Conservation (phyloP, 2,113 vertebrate species). For the Psittacula cyanocephala region DNA sequence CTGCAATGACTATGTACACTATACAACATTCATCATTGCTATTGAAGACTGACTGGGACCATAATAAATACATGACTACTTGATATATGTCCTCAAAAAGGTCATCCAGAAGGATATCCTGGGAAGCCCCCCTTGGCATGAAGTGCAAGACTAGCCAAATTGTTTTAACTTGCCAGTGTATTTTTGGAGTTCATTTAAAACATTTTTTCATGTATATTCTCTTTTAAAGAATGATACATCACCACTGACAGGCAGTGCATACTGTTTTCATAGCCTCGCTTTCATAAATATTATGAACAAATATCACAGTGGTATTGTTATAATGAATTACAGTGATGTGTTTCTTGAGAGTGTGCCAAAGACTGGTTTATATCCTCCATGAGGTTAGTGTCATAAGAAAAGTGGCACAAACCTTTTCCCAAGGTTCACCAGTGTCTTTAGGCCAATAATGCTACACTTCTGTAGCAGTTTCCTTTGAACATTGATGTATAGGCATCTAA, state of each 20-base stretch:
- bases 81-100: constrained; percentile 41
- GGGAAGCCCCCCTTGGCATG: constrained; percentile 15
- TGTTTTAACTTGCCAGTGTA: constrained; percentile 6
- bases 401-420: constrained; percentile 67
- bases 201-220: constrained; percentile 40
- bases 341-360: constrained; percentile 74
- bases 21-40: constrained; percentile 27
- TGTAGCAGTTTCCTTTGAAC: constrained; percentile 14
- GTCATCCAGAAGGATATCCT: constrained; percentile 33
- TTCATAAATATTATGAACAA: constrained; percentile 78
- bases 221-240: constrained; percentile 70
- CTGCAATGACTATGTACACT: not conserved
- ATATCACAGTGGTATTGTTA: constrained; percentile 73
- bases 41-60: constrained; percentile 10
- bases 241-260: constrained; percentile 59
- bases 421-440: constrained; percentile 65
- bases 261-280: constrained; percentile 72
- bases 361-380: constrained; percentile 74
- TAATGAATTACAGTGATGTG: constrained; percentile 74
- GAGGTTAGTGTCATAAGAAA: constrained; percentile 73
- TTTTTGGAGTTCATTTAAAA: constrained; percentile 70
- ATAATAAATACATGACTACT: constrained; percentile 48
- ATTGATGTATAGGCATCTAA: constrained; percentile 53
- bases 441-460: constrained; percentile 36
- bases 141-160: constrained; percentile 8